phyloP scores from a whole-genome alignment of 2,113 vertebrate species.

The Pantherophis guttatus region DNA sequence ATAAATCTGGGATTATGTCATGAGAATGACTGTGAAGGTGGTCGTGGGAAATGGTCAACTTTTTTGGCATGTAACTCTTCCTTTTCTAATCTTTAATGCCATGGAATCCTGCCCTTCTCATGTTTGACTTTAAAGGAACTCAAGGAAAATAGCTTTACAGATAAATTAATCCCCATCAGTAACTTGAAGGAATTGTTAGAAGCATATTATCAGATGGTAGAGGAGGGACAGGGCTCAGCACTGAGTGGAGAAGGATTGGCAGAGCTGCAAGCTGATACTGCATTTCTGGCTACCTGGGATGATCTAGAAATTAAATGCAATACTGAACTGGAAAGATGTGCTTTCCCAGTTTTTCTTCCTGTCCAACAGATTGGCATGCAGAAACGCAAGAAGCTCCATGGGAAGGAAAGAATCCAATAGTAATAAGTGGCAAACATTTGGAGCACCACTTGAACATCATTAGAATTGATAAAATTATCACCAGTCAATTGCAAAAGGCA shows the following conservation, averaged over 20 bases:
- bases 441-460: background rate
- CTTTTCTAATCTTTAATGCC: background rate
- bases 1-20: background rate
- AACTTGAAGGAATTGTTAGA: background rate
- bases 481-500: background rate
- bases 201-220: background rate
- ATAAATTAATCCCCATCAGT: background rate
- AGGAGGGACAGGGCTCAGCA: background rate
- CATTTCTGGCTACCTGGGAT: background rate
- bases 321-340: background rate
- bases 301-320: background rate
- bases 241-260: background rate
- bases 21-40: background rate
- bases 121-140: background rate
- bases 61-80: background rate
- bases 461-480: background rate
- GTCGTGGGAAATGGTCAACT: background rate
- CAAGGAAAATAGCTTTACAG: background rate
- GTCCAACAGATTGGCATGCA: background rate
- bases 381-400: background rate
- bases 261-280: background rate
- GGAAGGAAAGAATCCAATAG: background rate
- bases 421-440: background rate
- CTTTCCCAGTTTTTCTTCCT: background rate
- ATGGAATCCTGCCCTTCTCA: background rate